These are phyloP conservation scores for Sepiola atlantica DNA, from an alignment of 2,888 invertebrate genomes.

Conservation along the genomic window DNA sequence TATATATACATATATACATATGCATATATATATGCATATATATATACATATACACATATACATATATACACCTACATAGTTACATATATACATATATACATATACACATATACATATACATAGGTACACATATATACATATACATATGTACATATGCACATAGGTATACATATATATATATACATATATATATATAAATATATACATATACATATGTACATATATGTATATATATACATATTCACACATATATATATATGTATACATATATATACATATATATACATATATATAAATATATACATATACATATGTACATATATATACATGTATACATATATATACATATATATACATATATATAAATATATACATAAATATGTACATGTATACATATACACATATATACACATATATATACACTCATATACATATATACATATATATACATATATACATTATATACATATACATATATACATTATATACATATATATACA, in stretches of 20 bases:
- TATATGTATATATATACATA: not conserved
- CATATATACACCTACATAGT: not conserved
- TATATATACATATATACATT: no score
- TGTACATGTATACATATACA: not conserved
- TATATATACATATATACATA: no score
- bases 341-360: slow-evolving; percentile 39
- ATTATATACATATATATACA: no score
- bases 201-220: not conserved
- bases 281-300: not conserved
- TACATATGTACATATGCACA: not conserved
- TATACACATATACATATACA: not conserved
- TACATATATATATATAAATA: not conserved
- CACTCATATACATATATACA: slow-evolving; percentile 32
- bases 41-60: slow-evolving; percentile 12
- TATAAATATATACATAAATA: not conserved
- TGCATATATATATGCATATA: slow-evolving; percentile 34
- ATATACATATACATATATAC: no score
- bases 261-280: not conserved
- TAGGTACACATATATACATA: not conserved
- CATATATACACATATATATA: slow-evolving; percentile 9
- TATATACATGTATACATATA: slow-evolving; percentile 37
- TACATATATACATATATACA: not conserved
- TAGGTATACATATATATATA: slow-evolving; percentile 1
- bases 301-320: not conserved
- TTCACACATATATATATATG: not conserved